Evolutionary conservation across 2,888 invertebrate genomes (phyloP), one percentile per base, ranked within the genome.

Genomic region (Rhogogaster chlorosoma): DNA sequence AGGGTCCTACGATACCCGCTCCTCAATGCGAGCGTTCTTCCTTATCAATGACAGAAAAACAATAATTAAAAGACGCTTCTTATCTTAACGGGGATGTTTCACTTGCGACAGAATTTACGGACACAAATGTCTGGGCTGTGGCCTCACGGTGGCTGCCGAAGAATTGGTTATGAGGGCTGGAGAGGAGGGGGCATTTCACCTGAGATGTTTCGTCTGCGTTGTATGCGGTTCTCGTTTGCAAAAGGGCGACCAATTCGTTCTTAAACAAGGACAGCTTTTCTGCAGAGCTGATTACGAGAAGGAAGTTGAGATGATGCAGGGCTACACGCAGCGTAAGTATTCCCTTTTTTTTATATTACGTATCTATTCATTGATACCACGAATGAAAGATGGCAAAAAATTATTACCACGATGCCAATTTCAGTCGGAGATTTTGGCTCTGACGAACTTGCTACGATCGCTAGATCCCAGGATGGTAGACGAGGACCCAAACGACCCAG

Each of bases 261-360:
- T 99, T 88, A 95, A 99, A 82, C 97, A 97, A 18, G 99, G 99
- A 0, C 99, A 99, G 93, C 96, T 99, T 84, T 98, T 99, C 93
- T 99, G 99, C 94, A 95, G 98, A 61, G 97, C 98, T 89, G 99
- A 99, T 94, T 98, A 98, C 93, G 99, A 99, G 93, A 98, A 98
- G 92, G 98, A 99, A 94, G 96, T 98, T 94, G 98, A 97, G 94
- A 94, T 98, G 88, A 96, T 91, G 86, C 95, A 96, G 89, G 94
- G 94, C 7, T 94, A 94, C 93, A 94, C 94, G 94, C 88, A 86
- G 92, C 89, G 86, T 85, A 78, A 75, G 67, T 78, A n/a, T n/a
- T n/a, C n/a, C n/a, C 15, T 32, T 61, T 83, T 38, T 67, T 85
- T 85, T 88, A 2, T 88, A 93, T n/a, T n/a, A n/a, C n/a, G n/a